Conservation (phyloP, 2,113 vertebrate genomes). For the Columbina picui region DNA sequence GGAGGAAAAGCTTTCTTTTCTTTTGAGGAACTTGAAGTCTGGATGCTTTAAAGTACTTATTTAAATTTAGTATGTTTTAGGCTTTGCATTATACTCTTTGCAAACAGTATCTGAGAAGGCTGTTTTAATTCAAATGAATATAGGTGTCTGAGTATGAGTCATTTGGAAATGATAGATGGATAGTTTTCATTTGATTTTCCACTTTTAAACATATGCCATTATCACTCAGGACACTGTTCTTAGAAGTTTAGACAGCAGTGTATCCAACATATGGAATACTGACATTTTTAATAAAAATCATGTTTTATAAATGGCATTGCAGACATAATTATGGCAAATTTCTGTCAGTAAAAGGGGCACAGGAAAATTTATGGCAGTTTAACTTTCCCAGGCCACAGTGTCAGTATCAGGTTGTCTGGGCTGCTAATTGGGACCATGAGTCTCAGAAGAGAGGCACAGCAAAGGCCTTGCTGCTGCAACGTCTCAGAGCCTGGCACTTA, state of each 20-base stretch:
- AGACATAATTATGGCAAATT: background rate
- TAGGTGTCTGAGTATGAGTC: background rate
- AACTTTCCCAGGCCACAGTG: background rate
- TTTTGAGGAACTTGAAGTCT: constrained; percentile 11
- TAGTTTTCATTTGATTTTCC: background rate
- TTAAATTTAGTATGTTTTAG: background rate
- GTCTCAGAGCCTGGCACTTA: background rate
- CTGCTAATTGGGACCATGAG: background rate
- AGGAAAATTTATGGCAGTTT: background rate
- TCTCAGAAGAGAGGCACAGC: background rate
- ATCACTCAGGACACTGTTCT: background rate
- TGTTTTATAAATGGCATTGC: background rate
- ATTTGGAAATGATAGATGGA: background rate
- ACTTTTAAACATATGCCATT: background rate
- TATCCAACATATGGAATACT: background rate
- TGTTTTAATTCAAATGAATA: background rate
- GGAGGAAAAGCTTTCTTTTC: background rate
- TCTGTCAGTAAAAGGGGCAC: background rate
- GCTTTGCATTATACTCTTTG: background rate
- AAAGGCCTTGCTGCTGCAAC: background rate
- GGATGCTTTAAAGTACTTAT: background rate
- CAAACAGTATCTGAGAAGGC: background rate
- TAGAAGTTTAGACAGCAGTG: background rate
- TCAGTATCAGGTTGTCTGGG: background rate
- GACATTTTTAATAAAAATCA: constrained; percentile 8